Evolutionary conservation across 2,888 invertebrate species (phyloP).

Genomic region (Ligdia adustata): DNA sequence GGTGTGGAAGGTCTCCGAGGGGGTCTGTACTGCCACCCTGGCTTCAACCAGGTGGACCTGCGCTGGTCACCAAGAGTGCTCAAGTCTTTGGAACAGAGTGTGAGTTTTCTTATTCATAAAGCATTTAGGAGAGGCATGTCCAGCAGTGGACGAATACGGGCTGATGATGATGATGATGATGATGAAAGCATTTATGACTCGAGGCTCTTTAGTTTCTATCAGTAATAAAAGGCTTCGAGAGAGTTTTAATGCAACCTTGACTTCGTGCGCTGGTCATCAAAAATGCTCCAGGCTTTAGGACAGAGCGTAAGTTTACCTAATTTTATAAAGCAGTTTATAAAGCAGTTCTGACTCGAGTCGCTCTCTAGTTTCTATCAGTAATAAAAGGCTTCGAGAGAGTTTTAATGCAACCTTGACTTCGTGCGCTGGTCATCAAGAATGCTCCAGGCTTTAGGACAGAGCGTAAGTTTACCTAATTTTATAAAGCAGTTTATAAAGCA

Average conservation of each 20-base stretch:
- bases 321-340: too few species aligned
- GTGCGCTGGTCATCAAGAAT: conserved; percentile 84
- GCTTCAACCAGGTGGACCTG: conserved; percentile 78
- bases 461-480: too few species aligned
- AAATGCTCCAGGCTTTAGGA: conserved; percentile 86
- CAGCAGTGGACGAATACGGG: too few species aligned
- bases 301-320: too few species aligned
- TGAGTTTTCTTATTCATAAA: too few species aligned
- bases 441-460: conserved; percentile 85
- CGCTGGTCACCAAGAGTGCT: conserved; percentile 85
- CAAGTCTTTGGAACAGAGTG: conserved; percentile 85
- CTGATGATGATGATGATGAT: too few species aligned
- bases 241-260: conserved; percentile 80
- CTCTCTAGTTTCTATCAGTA: too few species aligned
- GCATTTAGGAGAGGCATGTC: too few species aligned
- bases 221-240: conserved; percentile 76
- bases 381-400: conserved; percentile 74
- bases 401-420: conserved; percentile 81
- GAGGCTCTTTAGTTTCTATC: too few species aligned
- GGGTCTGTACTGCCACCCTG: conserved; percentile 87
- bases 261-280: conserved; percentile 83
- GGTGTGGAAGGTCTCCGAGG: conserved; percentile 77
- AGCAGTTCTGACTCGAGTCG: too few species aligned
- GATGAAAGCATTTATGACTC: too few species aligned
- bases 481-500: too few species aligned